Conservation (phyloP, 2,888 invertebrate genomes). For the Teleiodes luculella region DNA sequence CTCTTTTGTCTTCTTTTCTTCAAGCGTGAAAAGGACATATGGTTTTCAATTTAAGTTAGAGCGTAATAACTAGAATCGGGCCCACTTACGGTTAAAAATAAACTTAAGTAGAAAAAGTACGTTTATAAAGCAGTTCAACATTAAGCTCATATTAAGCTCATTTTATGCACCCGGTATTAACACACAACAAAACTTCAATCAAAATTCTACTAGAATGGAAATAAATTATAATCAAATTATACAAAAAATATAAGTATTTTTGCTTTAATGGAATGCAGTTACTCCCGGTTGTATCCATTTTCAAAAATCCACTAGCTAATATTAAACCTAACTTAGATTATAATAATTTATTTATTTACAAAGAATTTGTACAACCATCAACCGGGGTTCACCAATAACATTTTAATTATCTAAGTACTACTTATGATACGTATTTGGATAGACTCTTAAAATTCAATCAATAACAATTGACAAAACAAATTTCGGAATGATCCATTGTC, state of each 20-base stretch:
- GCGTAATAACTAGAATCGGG: no score
- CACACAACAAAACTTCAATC: constrained; percentile 59
- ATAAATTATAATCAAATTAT: constrained; percentile 69
- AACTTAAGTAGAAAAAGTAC: constrained; percentile 20
- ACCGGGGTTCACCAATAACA: constrained; percentile 63
- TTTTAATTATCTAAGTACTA: constrained; percentile 49
- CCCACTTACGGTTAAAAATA: constrained; percentile 4
- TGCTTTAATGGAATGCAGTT: constrained; percentile 52
- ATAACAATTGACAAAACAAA: constrained; percentile 68
- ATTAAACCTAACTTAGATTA: constrained; percentile 51
- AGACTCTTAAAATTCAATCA: constrained; percentile 70
- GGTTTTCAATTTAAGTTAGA: no score
- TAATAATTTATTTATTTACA: constrained; percentile 73
- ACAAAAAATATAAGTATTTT: constrained; percentile 41
- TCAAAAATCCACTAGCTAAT: constrained; percentile 54
- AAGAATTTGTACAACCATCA: constrained; percentile 66
- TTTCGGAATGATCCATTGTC: constrained; percentile 39
- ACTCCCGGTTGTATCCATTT: constrained; percentile 53
- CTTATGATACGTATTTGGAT: constrained; percentile 77
- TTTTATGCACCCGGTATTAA: constrained; percentile 63
- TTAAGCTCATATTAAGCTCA: constrained; percentile 28
- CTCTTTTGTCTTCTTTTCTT: no score
- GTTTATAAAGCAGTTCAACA: constrained; percentile 21
- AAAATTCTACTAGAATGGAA: constrained; percentile 64
- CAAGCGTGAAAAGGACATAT: no score